Conservation (phyloP, 2,113 vertebrate species). For the Mus pahari region DNA sequence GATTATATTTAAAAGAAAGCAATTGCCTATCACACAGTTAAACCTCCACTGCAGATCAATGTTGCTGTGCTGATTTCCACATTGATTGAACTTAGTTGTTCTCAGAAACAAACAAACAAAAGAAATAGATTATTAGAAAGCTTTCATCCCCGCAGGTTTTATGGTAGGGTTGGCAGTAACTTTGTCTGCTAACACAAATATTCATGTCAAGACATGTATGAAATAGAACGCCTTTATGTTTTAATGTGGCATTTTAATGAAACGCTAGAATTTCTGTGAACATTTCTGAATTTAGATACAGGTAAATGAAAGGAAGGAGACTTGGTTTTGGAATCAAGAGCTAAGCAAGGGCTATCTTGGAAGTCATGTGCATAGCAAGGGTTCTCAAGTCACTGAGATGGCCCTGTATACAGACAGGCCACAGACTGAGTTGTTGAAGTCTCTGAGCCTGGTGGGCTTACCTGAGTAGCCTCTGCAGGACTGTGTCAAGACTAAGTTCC, state of each 20-base stretch:
- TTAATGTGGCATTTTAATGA: slow-evolving; percentile 32
- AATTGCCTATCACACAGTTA: slow-evolving; percentile 53
- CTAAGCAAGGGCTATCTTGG: background rate
- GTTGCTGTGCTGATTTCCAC: slow-evolving; percentile 51
- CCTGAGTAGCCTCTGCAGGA: background rate
- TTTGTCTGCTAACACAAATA: slow-evolving; percentile 15
- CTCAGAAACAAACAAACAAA: slow-evolving; percentile 54
- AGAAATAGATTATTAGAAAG: slow-evolving; percentile 25
- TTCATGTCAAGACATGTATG: slow-evolving; percentile 34
- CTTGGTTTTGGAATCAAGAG: background rate
- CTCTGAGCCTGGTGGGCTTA: background rate
- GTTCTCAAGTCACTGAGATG: accelerated
- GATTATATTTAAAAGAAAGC: slow-evolving; percentile 56
- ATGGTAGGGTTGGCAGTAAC: slow-evolving; percentile 20
- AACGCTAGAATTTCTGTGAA: background rate
- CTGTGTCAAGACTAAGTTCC: background rate
- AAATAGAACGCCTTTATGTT: slow-evolving; percentile 13
- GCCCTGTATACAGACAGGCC: too few species aligned
- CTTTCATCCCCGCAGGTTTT: background rate
- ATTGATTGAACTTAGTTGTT: slow-evolving; percentile 44
- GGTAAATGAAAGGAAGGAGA: background rate
- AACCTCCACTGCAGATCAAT: slow-evolving; percentile 52
- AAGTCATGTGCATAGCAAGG: background rate
- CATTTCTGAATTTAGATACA: slow-evolving; percentile 37
- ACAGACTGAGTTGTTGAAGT: background rate